phyloP scores from a whole-genome alignment of 2,797 vertebrate genomes.

The Tokudaia tokunoshimensis region DNA sequence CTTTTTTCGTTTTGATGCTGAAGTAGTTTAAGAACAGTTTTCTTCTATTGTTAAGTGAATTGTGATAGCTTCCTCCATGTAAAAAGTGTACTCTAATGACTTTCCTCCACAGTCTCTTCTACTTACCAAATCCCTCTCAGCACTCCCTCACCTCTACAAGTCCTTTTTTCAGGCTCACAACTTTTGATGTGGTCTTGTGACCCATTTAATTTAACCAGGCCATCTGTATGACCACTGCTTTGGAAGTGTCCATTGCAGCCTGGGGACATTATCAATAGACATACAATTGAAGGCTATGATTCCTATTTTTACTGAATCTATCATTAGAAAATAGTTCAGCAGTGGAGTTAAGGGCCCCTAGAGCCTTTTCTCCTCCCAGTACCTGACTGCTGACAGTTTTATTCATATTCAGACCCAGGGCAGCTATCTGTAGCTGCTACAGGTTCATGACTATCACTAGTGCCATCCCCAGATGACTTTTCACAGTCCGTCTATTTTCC shows the following conservation, averaged over 20 bases:
- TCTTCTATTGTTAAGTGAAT: background rate
- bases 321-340: background rate
- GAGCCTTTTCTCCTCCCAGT: background rate
- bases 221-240: background rate
- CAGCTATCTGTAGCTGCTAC: background rate
- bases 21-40: background rate
- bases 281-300: background rate
- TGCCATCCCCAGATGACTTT: background rate
- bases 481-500: background rate
- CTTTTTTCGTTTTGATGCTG: background rate
- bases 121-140: background rate
- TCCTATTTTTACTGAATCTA: background rate
- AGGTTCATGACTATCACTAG: too few species aligned
- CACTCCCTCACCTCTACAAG: background rate
- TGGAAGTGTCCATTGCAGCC: background rate
- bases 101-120: background rate
- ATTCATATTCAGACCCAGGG: background rate
- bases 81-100: background rate
- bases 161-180: background rate
- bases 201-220: background rate
- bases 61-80: background rate
- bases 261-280: too few species aligned
- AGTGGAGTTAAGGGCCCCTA: background rate
- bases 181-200: background rate
- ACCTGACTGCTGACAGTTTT: background rate